A percentile compares a stretch with the other conserved stretches of the same genome.
phyloP scores from a whole-genome alignment of 2,113 vertebrate species.

The Xerus inauris region DNA sequence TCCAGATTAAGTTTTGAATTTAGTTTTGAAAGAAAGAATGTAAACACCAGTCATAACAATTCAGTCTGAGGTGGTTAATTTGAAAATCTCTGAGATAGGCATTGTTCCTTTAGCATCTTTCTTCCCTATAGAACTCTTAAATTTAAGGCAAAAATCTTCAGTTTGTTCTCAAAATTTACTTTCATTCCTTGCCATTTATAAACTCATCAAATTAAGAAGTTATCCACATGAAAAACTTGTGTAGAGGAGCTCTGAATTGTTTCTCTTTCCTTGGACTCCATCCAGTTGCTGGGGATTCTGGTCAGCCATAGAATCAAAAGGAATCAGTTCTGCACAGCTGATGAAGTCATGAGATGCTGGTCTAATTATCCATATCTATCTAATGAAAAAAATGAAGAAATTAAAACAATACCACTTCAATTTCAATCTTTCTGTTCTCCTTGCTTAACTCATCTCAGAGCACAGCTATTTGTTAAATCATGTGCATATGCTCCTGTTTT shows the following conservation, averaged over 20 bases:
- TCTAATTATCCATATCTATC: not conserved
- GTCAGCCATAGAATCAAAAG: not conserved
- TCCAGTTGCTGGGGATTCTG: not conserved
- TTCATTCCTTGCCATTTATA: constrained; percentile 49
- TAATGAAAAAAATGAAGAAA: not conserved
- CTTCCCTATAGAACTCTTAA: constrained; percentile 1
- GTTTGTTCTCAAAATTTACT: constrained; percentile 29
- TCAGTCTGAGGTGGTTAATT: constrained; percentile 17
- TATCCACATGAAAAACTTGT: not conserved
- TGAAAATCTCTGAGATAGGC: constrained; percentile 26
- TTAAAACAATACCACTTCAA: not conserved
- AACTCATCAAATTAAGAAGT: constrained; percentile 15
- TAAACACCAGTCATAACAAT: constrained; percentile 56
- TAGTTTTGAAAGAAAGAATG: constrained; percentile 32
- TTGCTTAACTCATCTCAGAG: not conserved
- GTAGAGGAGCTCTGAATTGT: not conserved
- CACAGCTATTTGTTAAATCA: not conserved
- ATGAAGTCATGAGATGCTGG: not conserved
- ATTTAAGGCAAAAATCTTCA: constrained; percentile 52
- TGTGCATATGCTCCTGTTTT: not conserved
- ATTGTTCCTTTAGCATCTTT: constrained; percentile 44
- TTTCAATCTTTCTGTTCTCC: not conserved
- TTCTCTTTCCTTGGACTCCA: not conserved
- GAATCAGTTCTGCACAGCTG: not conserved
- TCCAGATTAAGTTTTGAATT: constrained; percentile 60